Evolutionary conservation across 92 coral and sea anemone genomes (phyloP).

Genomic region (Umimayanthus kanabou): DNA sequence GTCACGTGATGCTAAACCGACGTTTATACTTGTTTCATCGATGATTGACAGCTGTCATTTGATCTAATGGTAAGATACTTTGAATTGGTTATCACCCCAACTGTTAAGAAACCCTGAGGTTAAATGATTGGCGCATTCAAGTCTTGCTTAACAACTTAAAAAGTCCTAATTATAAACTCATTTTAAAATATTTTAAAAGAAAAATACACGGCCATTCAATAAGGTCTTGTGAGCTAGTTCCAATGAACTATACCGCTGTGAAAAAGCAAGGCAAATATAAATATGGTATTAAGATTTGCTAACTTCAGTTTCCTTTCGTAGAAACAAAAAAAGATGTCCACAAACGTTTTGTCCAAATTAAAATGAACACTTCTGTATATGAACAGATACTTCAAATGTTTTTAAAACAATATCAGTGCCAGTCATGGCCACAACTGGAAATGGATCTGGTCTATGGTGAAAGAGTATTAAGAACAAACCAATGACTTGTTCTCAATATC

Average conservation of each 20-base stretch:
- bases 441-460: background rate
- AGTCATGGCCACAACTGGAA: background rate
- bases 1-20: background rate
- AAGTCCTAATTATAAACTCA: background rate
- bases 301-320: background rate
- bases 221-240: no score
- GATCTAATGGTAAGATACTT: background rate
- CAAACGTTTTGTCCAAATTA: no score
- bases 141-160: background rate
- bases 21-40: background rate
- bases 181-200: background rate
- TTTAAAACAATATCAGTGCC: background rate
- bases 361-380: background rate
- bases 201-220: background rate
- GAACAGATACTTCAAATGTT: background rate
- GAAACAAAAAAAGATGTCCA: background rate
- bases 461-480: background rate
- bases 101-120: background rate
- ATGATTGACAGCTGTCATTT: background rate
- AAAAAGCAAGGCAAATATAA: background rate
- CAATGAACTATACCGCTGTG: background rate
- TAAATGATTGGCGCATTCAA: background rate
- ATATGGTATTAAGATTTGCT: background rate
- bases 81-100: background rate
- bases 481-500: background rate